Evolutionary conservation across 2,797 vertebrate species (phyloP).

Genomic region (Myiotriccus ornatus): DNA sequence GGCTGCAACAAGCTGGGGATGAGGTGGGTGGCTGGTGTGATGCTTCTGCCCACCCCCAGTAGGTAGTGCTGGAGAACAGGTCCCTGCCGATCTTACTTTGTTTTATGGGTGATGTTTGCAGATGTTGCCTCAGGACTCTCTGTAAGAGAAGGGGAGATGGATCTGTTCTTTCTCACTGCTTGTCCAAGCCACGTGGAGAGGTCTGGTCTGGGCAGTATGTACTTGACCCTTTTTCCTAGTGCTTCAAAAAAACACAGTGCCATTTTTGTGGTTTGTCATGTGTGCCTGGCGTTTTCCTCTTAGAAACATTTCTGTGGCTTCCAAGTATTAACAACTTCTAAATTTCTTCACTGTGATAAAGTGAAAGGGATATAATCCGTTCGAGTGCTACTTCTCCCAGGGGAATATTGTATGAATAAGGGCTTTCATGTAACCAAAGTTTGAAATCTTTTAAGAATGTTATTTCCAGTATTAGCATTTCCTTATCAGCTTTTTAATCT

Average conservation of each 20-base stretch:
- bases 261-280: neutral
- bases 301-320: neutral
- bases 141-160: neutral
- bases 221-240: neutral
- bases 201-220: neutral
- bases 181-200: neutral
- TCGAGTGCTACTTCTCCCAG: neutral
- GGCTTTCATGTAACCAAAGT: neutral
- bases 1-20: neutral
- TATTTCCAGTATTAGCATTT: neutral
- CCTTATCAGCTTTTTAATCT: neutral
- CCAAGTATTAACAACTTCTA: neutral
- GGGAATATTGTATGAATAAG: neutral
- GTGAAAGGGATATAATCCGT: neutral
- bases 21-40: neutral
- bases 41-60: neutral
- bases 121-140: neutral
- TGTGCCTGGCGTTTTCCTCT: neutral
- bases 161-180: neutral
- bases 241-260: neutral
- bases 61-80: neutral
- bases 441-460: neutral
- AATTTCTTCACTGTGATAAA: neutral
- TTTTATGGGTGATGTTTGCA: rapidly evolving
- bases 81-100: rapidly evolving